Base-by-base conservation (phyloP, 2,113 vertebrate species). In the Calyptommatus sinebrachiatus region DNA sequence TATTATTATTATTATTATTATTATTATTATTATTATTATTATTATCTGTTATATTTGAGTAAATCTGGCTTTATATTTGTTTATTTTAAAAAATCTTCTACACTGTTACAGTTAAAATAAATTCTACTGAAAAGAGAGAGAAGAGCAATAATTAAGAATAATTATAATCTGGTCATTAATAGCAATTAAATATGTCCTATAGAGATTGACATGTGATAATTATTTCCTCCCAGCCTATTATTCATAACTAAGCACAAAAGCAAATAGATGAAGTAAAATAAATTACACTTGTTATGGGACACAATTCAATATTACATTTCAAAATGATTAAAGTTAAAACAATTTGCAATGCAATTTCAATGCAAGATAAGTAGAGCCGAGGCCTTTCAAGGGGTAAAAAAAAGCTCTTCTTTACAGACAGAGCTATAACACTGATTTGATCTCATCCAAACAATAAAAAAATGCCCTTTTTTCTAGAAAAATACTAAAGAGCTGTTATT, bases 181-280 rank as follows among this genome's bases (percentile, higher is more conserved):
- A 89, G 75, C 75, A 90, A 90, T 89, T 78, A 48, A 1, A 90
- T 80, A 61, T 82, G 76, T 90, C 85, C 76, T 67, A 31, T 48
- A 77, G 70, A 90, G 79, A 89, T 41, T 80, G 81, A 86, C 82
- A 89, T 53, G 79, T 88, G 77, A 87, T 91, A 79, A 92, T 83
- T 87, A 82, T 90, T 88, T 92, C 86, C 89, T 92, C 94, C 77
- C 81, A 93, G 80, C 80, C 90, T 88, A 89, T 91, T 89, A 86
- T 65, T 84, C 90, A 88, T 92, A 94, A 93, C 91, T 86, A 92
- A 91, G 86, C 88, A 89, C 73, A 91, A 91, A 91, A 78, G 16
- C 84, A 88, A 76, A 83, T 0, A 62, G 78, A 93, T 86, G 75
- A 88, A 92, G 78, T 50, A 71, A 78, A 46, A 90, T 75, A 87